A percentile compares a stretch with the other conserved stretches of the same genome.
Evolutionary conservation across 2,113 vertebrate genomes (phyloP).

Genomic region (Ramphastos sulfuratus): DNA sequence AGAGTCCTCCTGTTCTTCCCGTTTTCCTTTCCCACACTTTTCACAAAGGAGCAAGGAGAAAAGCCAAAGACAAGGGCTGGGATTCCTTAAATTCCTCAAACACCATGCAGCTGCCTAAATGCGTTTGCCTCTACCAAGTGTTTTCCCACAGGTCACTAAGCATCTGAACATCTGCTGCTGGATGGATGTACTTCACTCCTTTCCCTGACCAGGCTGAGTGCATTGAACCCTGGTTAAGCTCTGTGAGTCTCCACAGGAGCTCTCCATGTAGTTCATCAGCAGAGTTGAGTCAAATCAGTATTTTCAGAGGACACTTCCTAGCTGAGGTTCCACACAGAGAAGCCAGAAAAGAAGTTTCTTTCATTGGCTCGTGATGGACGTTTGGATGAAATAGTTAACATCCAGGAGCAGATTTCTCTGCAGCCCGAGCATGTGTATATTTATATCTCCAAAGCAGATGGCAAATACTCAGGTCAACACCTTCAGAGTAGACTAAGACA

Average conservation of each 20-base stretch:
- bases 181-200: not conserved
- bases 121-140: constrained; percentile 14
- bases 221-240: constrained; percentile 15
- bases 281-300: not conserved
- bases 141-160: constrained; percentile 56
- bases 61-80: not conserved
- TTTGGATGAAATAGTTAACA: not conserved
- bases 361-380: not conserved
- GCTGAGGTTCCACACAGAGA: not conserved
- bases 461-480: not conserved
- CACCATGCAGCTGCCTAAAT: constrained; percentile 41
- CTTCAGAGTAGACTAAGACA: not conserved
- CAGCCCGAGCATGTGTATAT: not conserved
- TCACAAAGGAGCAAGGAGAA: not conserved
- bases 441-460: not conserved
- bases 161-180: constrained; percentile 43
- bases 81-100: constrained; percentile 56
- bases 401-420: not conserved
- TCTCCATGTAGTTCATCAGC: constrained; percentile 1
- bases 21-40: not conserved
- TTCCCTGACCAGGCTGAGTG: not conserved
- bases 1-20: not conserved
- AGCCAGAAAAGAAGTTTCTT: not conserved
- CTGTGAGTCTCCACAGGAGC: constrained; percentile 11
- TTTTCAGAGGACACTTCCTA: constrained; percentile 28